Evolutionary conservation across 2,797 vertebrate species (phyloP).

Genomic region (Enteromius treurensis): DNA sequence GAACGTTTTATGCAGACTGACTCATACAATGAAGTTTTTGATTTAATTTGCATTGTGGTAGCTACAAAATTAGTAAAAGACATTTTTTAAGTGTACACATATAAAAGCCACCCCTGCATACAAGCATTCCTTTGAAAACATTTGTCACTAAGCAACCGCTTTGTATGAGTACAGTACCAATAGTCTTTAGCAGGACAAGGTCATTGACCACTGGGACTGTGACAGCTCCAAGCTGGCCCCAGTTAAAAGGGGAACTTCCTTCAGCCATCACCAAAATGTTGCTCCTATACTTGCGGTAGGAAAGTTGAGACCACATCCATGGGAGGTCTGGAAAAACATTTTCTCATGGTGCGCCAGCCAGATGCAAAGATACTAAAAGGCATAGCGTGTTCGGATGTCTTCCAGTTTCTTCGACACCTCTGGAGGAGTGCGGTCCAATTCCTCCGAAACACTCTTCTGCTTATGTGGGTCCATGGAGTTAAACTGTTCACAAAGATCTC

Average conservation of each 20-base stretch:
- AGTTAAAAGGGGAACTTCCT: constrained; percentile 24
- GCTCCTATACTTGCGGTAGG: constrained; percentile 24
- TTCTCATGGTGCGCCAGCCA: constrained; percentile 17
- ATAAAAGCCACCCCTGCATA: background rate
- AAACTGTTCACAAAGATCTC: constrained; percentile 98
- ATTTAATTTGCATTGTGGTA: constrained; percentile 7
- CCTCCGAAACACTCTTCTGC: constrained; percentile 96
- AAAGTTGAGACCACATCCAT: constrained; percentile 37
- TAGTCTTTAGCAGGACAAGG: constrained; percentile 5
- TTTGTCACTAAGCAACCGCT: background rate
- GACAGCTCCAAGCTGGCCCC: constrained; percentile 28
- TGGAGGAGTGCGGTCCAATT: constrained; percentile 93
- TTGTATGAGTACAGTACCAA: background rate
- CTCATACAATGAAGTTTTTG: background rate
- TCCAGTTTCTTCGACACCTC: constrained; percentile 99
- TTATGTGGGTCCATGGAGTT: constrained; percentile 99
- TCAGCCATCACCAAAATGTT: constrained; percentile 13
- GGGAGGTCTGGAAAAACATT: constrained; percentile 9
- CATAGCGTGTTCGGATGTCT: constrained; percentile 96
- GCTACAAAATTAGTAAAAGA: constrained; percentile 14
- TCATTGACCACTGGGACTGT: constrained; percentile 38
- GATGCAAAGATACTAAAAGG: constrained; percentile 79
- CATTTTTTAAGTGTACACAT: background rate
- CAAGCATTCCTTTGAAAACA: background rate
- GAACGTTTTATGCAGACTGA: constrained; percentile 10